A percentile compares a stretch with the other conserved stretches of the same genome.
These are phyloP conservation scores for Theretra japonica DNA, from an alignment of 2,888 invertebrate genomes.

Conservation along the genomic window DNA sequence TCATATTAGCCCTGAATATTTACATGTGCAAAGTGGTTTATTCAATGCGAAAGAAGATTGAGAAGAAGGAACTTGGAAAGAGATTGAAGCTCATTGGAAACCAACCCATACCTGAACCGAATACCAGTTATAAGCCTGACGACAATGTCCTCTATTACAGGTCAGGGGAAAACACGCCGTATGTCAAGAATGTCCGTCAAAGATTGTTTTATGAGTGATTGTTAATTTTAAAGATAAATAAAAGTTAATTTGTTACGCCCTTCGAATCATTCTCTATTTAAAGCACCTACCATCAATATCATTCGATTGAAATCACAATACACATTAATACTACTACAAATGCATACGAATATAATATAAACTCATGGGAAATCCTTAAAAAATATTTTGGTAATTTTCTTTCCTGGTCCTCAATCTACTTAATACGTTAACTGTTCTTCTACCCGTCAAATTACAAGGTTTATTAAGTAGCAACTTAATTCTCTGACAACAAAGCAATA, in stretches of 20 bases:
- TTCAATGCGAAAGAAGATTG: conserved; percentile 48
- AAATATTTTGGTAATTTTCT: no score
- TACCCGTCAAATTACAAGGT: not conserved
- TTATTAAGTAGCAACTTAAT: not conserved
- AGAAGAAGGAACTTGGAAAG: conserved; percentile 52
- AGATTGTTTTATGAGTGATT: conserved; percentile 33
- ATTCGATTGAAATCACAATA: no score
- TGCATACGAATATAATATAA: no score
- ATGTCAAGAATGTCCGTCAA: conserved; percentile 34
- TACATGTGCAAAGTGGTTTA: conserved; percentile 57
- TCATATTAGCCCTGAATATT: conserved; percentile 60
- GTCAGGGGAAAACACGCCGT: conserved; percentile 53
- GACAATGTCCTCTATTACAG: conserved; percentile 54
- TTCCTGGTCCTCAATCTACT: not conserved
- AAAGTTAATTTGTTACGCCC: not conserved
- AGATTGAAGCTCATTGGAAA: conserved; percentile 47
- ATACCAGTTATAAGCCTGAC: conserved; percentile 36
- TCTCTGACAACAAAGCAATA: not conserved
- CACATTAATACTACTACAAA: no score
- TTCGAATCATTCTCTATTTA: no score
- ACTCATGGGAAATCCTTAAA: no score
- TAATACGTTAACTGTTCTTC: not conserved
- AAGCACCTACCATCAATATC: no score
- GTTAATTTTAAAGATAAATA: not conserved
- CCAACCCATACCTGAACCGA: conserved; percentile 60